Evolutionary conservation across 2,888 invertebrate genomes (phyloP).

Genomic region (Catotricha subobsoleta): DNA sequence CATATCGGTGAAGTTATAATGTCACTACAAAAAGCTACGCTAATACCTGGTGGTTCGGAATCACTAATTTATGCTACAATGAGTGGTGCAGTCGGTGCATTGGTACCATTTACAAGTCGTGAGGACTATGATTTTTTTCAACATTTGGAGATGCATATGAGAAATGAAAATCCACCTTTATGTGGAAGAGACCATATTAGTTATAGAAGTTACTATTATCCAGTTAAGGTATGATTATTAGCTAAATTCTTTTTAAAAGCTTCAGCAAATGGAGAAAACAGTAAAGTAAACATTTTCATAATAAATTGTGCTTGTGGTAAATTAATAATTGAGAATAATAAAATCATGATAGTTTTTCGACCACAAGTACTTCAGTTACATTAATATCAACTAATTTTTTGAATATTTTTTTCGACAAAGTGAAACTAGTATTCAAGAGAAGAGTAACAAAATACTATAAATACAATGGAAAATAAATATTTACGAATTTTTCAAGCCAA

Average conservation of each 20-base stretch:
- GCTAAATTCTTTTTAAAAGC: no score
- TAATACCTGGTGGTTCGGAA: slow-evolving; percentile 96
- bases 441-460: background rate
- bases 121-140: slow-evolving; percentile 99
- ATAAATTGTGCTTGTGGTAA: no score
- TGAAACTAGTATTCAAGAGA: slow-evolving; percentile 2
- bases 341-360: no score
- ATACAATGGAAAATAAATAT: no score
- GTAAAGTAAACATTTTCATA: no score
- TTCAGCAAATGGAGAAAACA: no score
- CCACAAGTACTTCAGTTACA: no score
- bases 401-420: background rate
- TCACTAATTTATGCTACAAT: slow-evolving; percentile 91
- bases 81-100: slow-evolving; percentile 82
- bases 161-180: slow-evolving; percentile 87
- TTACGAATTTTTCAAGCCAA: slow-evolving; percentile 21
- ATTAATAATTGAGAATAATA: no score
- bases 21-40: slow-evolving; percentile 85
- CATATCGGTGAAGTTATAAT: slow-evolving; percentile 93
- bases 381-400: background rate
- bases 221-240: slow-evolving; percentile 56
- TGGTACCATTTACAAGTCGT: slow-evolving; percentile 85
- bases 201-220: slow-evolving; percentile 92
- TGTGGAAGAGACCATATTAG: slow-evolving; percentile 96
- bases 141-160: slow-evolving; percentile 98